Evolutionary conservation across 2,113 vertebrate species (phyloP), one percentile per base, ranked within the genome.

Genomic region (Fukomys damarensis): DNA sequence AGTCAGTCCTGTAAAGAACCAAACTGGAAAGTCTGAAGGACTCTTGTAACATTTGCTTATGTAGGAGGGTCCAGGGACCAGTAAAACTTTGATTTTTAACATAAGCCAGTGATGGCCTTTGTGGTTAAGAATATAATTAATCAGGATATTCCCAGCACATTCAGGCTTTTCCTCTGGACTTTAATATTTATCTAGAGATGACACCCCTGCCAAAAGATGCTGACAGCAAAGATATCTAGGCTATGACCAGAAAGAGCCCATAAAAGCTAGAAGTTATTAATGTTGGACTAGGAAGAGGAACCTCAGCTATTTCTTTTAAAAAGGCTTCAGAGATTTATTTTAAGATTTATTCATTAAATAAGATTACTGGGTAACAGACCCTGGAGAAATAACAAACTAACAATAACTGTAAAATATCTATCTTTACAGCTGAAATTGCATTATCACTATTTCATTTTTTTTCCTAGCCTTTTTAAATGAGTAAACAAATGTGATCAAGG

Each of bases 371-470:
- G 7, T 38, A 86, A 26, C 20, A 86, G 76, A 6, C 28, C 24
- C 52, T 61, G 41, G 58, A 8, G 68, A 61, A 65, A 43, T 59
- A 88, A 59, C 54, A 93, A 93, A 80, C 30, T 30, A 30, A 16
- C 41, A 43, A 41, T 84, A 28, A 72, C 66, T 86, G 80, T n/a
- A 74, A 72, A 81, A 58, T 26, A 79, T 77, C 8, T 79, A 0
- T 63, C 74, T 81, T 59, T 80, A 83, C 9, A 59, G 10, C 91
- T 83, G 10, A 86, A 82, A 89, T 83, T 43, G 17, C 30, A 38
- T 87, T 38, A 41, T 76, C 46, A 46, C 28, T 32, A 22, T 94
- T 72, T 96, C 41, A 22, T 43, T 95, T 95, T 85, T 85, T 68
- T 77, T 58, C 11, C 72, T 49, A 16, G 41, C 52, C 80, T 96